phyloP scores from a whole-genome alignment of 1,140 invertebrate genomes.

The Zaprionus gabonicus region DNA sequence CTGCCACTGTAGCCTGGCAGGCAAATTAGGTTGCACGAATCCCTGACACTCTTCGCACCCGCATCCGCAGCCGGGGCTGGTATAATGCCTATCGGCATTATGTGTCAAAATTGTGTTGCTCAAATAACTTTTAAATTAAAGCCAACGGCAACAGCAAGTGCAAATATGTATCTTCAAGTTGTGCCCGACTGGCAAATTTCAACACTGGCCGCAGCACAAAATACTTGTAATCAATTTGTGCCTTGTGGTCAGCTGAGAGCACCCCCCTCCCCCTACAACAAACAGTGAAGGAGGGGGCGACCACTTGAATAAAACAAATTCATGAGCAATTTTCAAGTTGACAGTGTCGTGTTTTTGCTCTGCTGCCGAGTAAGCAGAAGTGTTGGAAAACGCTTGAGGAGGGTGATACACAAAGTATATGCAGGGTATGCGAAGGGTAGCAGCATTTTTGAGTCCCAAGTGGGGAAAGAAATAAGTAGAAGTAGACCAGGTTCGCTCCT shows the following conservation, averaged over 20 bases:
- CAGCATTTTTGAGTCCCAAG: background rate
- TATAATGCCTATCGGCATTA: conserved; percentile 61
- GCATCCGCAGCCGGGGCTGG: conserved; percentile 2
- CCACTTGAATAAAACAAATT: conserved; percentile 56
- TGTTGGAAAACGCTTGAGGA: conserved; percentile 5
- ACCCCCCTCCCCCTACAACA: conserved; percentile 16
- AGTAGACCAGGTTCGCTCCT: too few relatives aligned
- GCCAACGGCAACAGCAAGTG: conserved; percentile 54
- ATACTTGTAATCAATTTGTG: conserved; percentile 79
- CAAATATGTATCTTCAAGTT: conserved; percentile 47
- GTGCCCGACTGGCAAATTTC: conserved; percentile 44
- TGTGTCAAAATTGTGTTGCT: conserved; percentile 80
- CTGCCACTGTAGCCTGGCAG: conserved; percentile 18
- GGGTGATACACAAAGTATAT: background rate
- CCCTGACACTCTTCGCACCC: background rate
- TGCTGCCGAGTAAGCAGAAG: conserved; percentile 21
- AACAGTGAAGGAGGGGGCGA: conserved; percentile 3
- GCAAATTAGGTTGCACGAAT: conserved; percentile 70
- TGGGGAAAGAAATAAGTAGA: background rate
- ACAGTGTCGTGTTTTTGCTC: conserved; percentile 43
- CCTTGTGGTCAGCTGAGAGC: conserved; percentile 62
- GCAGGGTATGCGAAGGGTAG: background rate
- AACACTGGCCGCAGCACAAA: conserved; percentile 59
- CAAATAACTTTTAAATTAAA: conserved; percentile 82
- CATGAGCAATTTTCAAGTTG: conserved; percentile 53